Evolutionary conservation across 2,113 vertebrate genomes (phyloP).

Genomic region (Sceloporus tristichus): DNA sequence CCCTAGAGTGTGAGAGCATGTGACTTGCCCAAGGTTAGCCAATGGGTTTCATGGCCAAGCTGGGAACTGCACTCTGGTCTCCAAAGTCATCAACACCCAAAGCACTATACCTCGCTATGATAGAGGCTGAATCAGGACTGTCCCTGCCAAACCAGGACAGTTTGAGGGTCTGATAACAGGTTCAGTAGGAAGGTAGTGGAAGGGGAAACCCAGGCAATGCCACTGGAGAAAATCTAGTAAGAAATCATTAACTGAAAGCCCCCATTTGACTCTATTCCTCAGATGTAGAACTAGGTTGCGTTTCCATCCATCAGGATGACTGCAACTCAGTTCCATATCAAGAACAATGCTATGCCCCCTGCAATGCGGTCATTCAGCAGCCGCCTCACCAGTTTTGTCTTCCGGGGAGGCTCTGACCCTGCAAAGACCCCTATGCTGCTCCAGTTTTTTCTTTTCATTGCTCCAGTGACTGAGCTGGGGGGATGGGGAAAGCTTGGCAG

Average conservation of each 20-base stretch:
- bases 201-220: not conserved
- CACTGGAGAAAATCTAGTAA: not conserved
- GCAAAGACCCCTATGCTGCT: constrained; percentile 17
- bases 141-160: no score
- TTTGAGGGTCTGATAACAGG: not conserved
- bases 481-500: not conserved
- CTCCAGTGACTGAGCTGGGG: not conserved
- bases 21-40: no score
- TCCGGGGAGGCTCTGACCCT: constrained; percentile 35
- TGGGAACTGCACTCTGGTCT: no score
- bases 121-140: no score
- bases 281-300: not conserved
- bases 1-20: no score
- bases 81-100: no score
- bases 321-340: not conserved
- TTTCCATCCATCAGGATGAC: not conserved
- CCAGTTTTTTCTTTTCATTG: constrained; percentile 15
- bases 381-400: constrained; percentile 26
- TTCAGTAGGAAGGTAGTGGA: not conserved
- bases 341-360: constrained; percentile 13
- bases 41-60: no score
- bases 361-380: constrained; percentile 15
- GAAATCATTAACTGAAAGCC: not conserved
- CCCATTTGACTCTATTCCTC: not conserved
- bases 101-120: no score